Base-by-base conservation (phyloP, 2,113 vertebrate genomes). In the Elephantulus edwardii region DNA sequence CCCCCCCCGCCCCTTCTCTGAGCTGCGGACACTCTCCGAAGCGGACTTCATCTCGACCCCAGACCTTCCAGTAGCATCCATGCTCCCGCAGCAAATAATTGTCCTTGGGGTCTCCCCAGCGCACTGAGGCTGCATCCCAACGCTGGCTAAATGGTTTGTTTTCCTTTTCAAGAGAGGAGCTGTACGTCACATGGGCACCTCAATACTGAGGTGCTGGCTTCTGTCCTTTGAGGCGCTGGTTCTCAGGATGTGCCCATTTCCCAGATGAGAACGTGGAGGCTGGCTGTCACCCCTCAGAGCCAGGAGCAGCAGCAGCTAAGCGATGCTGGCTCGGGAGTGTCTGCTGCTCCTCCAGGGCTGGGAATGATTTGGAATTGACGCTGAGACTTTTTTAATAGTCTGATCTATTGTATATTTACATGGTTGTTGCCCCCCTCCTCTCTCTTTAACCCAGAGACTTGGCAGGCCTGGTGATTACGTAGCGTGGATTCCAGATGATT, bases 331-430 rank as follows among this genome's bases (percentile, higher is more conserved):
- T 19, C 60, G n/a, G 77, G n/a, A 10, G 1, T 35, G 30, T 66
- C 88, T 17, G 50, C n/a, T 30, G 60, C 30, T n/a, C 64, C 7
- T 4, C 42, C 8, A 6, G 77, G 83, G 71, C 10, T 50, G 64
- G 52, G 60, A 5, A 12, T 76, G 71, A 91, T 86, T 92, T 94
- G 54, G 33, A 44, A 35, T 52, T 8, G 68, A 79, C 78, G 4
- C 86, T 30, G 24, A 22, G 74, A 81, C n/a, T 30, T 72, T n/a
- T 93, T 95, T 38, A 88, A 48, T 48, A 83, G 90, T 60, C 46
- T 76, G 64, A 86, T 44, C 60, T 52, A 54, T 24, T 48, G 20
- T 93, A 4, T 66, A 42, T 92, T 97, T 75, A 80, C 71, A 60
- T 56, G 74, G 28, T 3, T 91, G 68, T 84, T 46, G 60, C 13